These are phyloP conservation scores for Ochropacha duplaris DNA, from an alignment of 2,888 invertebrate species.

Conservation along the genomic window DNA sequence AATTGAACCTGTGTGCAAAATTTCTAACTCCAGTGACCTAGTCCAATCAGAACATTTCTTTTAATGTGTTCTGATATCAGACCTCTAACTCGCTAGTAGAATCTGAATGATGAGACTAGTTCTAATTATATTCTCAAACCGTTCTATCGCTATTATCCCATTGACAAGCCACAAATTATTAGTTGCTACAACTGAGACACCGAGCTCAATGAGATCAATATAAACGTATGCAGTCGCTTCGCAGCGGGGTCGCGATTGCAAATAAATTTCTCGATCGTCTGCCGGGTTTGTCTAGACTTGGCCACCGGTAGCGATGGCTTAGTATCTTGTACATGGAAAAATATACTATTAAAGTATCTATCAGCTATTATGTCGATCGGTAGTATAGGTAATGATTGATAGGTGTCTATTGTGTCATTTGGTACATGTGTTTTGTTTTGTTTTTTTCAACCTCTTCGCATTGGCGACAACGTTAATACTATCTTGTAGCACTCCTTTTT, in stretches of 20 bases:
- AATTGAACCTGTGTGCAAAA: too few relatives aligned
- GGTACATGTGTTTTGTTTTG: too few relatives aligned
- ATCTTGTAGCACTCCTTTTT: too few relatives aligned
- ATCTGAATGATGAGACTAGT: not conserved
- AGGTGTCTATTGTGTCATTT: too few relatives aligned
- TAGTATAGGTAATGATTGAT: too few relatives aligned
- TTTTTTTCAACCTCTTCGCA: too few relatives aligned
- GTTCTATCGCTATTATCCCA: not conserved
- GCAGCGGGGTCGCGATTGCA: slow-evolving; percentile 29
- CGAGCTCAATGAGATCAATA: slow-evolving; percentile 35
- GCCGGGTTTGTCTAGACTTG: slow-evolving; percentile 25
- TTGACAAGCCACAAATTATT: not conserved
- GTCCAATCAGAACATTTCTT: too few relatives aligned
- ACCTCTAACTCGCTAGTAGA: not conserved
- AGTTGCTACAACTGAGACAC: not conserved
- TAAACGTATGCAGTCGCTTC: slow-evolving; percentile 34
- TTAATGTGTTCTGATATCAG: too few relatives aligned
- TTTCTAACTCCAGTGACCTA: too few relatives aligned
- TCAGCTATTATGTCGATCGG: too few relatives aligned
- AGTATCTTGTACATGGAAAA: not conserved
- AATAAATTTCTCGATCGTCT: slow-evolving; percentile 40
- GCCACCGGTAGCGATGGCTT: slow-evolving; percentile 26
- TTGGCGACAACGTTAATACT: too few relatives aligned
- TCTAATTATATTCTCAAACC: not conserved
- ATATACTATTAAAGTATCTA: not conserved